Percentiles rank a stretch among this genome's conserved stretches.
Evolutionary conservation across 1,140 invertebrate genomes (phyloP).

Genomic region (Papilio dardanus): DNA sequence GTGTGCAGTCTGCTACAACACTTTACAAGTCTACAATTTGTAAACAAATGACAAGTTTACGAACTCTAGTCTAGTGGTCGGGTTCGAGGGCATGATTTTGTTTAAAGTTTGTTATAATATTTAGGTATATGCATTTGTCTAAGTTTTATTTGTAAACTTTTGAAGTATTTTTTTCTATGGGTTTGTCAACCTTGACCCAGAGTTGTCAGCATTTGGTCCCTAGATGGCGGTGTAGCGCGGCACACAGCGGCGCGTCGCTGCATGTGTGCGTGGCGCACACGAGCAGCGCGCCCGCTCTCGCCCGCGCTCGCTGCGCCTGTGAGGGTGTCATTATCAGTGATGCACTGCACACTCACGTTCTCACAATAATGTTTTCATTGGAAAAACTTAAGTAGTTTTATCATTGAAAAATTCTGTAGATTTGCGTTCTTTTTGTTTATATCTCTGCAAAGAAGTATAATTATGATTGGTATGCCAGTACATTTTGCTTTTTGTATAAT

Average conservation of each 20-base stretch:
- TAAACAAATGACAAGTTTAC: conserved; percentile 59
- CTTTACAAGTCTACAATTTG: conserved; percentile 65
- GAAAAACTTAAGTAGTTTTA: not conserved
- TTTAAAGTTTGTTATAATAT: conserved; percentile 4
- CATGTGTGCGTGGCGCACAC: conserved; percentile 68
- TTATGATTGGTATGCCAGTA: not conserved
- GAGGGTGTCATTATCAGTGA: conserved; percentile 58
- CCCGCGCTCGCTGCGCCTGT: conserved; percentile 42
- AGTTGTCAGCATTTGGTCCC: conserved; percentile 53
- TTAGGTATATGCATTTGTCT: not conserved
- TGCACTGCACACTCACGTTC: conserved; percentile 50
- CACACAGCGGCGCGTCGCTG: conserved; percentile 52
- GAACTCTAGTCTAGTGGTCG: conserved; percentile 4
- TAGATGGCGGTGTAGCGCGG: conserved; percentile 65
- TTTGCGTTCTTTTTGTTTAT: not conserved
- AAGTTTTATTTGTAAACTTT: conserved; percentile 40
- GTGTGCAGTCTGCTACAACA: conserved; percentile 59
- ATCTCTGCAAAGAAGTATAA: not conserved
- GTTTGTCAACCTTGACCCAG: conserved; percentile 76
- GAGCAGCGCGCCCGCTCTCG: conserved; percentile 29
- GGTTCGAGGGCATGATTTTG: not conserved
- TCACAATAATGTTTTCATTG: conserved; percentile 8
- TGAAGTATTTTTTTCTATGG: conserved; percentile 70
- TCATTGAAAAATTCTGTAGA: not conserved
- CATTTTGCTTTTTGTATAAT: conserved; percentile 1